These are phyloP conservation scores for Caenorhabditis inopinata DNA, from an alignment of 1,140 invertebrate genomes.

Conservation along the genomic window DNA sequence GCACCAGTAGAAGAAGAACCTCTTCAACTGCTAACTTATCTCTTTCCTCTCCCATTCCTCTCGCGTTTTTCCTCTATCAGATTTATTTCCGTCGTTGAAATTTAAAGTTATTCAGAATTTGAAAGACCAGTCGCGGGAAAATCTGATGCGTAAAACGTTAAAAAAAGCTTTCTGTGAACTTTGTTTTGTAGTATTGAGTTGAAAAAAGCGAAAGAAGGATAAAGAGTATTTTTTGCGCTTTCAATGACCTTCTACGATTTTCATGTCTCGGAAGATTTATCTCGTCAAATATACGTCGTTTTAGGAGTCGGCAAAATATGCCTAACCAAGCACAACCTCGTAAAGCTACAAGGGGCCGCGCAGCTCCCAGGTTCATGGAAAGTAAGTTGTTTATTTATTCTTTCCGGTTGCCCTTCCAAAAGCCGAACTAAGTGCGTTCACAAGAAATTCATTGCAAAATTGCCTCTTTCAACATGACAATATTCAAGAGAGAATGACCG, in stretches of 20 bases:
- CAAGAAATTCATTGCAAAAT: no score
- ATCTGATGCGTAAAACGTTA: no score
- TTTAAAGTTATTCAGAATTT: background rate
- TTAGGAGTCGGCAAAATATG: slow-evolving; percentile 21
- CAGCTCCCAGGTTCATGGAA: slow-evolving; percentile 28
- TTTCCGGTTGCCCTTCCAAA: no score
- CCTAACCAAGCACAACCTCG: slow-evolving; percentile 23
- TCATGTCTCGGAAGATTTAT: slow-evolving; percentile 12
- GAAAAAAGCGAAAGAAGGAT: background rate
- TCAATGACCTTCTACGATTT: background rate
- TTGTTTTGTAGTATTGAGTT: background rate
- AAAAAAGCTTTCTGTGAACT: background rate
- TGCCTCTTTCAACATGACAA: no score
- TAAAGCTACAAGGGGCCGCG: slow-evolving; percentile 6
- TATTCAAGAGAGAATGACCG: no score
- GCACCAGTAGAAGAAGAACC: background rate
- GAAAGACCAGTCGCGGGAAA: no score
- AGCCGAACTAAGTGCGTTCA: no score
- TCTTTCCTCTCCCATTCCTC: background rate
- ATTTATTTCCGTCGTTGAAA: background rate
- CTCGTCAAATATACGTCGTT: slow-evolving; percentile 30
- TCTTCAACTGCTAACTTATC: slow-evolving; percentile 15
- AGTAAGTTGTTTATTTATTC: slow-evolving; percentile 7
- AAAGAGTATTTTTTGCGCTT: background rate
- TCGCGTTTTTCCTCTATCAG: background rate